These are phyloP conservation scores for Drosophila birchii DNA, from an alignment of 2,888 invertebrate species.

Conservation along the genomic window DNA sequence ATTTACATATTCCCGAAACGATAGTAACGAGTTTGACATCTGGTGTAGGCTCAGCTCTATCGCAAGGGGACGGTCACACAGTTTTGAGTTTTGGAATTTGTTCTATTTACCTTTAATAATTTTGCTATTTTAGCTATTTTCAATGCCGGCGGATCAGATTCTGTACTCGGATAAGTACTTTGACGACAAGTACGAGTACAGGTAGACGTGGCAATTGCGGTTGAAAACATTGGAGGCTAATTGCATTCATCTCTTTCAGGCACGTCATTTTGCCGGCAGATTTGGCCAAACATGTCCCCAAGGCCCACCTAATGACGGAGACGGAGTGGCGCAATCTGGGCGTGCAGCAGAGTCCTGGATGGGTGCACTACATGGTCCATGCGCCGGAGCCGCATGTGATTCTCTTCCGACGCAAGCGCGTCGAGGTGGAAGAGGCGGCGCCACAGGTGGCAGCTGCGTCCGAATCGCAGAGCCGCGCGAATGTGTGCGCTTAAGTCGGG, in stretches of 20 bases:
- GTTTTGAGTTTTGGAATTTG: slow-evolving; percentile 17
- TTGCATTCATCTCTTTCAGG: slow-evolving; percentile 84
- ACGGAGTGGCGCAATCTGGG: slow-evolving; percentile 97
- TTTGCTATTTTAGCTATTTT: background rate
- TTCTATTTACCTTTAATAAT: slow-evolving; percentile 8
- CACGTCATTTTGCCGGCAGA: slow-evolving; percentile 96
- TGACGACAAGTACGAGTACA: slow-evolving; percentile 94
- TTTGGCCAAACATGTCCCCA: slow-evolving; percentile 93
- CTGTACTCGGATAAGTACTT: slow-evolving; percentile 96
- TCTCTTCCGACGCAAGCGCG: slow-evolving; percentile 89
- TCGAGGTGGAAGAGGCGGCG: slow-evolving; percentile 45
- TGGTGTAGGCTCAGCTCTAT: background rate
- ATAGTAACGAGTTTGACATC: background rate
- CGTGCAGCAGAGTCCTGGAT: slow-evolving; percentile 96
- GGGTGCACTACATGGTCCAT: slow-evolving; percentile 90
- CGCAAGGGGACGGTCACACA: background rate
- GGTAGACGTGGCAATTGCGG: slow-evolving; percentile 85
- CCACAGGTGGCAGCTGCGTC: slow-evolving; percentile 30
- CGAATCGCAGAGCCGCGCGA: slow-evolving; percentile 28
- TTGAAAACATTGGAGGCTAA: background rate
- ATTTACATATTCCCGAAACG: background rate
- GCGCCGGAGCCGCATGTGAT: slow-evolving; percentile 95
- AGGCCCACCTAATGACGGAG: slow-evolving; percentile 96
- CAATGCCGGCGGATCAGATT: slow-evolving; percentile 92
- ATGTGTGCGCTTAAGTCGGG: slow-evolving; percentile 46